Conservation (phyloP, 2,113 vertebrate genomes). For the Butorides virescens region DNA sequence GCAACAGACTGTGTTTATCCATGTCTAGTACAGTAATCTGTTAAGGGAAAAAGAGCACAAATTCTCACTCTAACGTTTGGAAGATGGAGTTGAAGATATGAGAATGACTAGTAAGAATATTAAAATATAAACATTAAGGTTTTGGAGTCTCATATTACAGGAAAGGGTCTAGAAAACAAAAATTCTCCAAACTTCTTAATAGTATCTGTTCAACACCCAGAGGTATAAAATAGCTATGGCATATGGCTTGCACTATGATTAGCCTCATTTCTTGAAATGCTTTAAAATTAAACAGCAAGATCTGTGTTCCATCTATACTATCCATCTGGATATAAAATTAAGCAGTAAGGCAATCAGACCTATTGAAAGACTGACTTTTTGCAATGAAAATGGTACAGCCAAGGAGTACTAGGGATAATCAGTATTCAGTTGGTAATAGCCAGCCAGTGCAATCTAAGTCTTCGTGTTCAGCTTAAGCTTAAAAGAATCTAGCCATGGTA, state of each 20-base stretch:
- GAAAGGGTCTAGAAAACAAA: neutral
- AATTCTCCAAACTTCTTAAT: neutral
- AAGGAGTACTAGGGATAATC: neutral
- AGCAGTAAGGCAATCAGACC: neutral
- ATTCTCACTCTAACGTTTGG: neutral
- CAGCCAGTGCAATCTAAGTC: neutral
- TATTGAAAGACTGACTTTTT: neutral
- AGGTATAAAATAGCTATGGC: neutral
- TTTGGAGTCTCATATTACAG: neutral
- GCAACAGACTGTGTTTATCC: neutral
- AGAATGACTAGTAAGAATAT: neutral
- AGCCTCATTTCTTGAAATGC: neutral
- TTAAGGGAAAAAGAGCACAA: neutral
- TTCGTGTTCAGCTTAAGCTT: neutral
- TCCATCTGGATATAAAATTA: neutral
- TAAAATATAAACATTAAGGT: neutral
- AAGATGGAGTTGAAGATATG: neutral
- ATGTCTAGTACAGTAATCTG: neutral
- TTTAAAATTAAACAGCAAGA: constrained; percentile 8
- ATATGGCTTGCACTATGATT: neutral
- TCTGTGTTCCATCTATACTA: neutral
- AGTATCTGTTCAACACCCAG: neutral
- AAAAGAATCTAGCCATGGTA: neutral
- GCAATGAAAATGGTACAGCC: neutral
- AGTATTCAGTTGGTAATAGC: neutral